Percentiles rank a stretch among this genome's conserved stretches.
These are phyloP conservation scores for Echeneis naucrates DNA, from an alignment of 2,797 vertebrate genomes.

Conservation along the genomic window DNA sequence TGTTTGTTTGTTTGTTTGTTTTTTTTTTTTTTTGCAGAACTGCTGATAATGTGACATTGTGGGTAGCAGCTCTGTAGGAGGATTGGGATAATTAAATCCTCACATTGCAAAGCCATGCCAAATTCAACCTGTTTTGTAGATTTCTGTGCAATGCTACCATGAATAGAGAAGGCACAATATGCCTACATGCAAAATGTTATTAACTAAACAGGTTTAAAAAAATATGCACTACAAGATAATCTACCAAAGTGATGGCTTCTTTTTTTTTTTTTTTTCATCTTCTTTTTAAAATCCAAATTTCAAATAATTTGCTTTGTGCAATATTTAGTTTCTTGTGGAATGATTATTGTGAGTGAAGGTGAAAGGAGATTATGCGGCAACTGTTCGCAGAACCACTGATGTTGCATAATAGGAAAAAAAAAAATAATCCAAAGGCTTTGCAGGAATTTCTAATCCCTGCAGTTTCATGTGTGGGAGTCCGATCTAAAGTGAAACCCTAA, in stretches of 20 bases:
- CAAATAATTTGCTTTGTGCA: constrained; percentile 62
- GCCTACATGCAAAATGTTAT: constrained; percentile 3
- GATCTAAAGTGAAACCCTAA: constrained; percentile 29
- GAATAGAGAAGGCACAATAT: constrained; percentile 18
- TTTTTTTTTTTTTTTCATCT: constrained; percentile 11
- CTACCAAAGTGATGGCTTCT: constrained; percentile 28
- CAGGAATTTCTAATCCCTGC: constrained; percentile 34
- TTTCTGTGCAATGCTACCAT: constrained; percentile 33
- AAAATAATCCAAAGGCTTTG: constrained; percentile 44
- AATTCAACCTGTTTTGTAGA: constrained; percentile 50
- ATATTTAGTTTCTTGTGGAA: constrained; percentile 44
- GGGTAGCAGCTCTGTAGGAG: constrained; percentile 32
- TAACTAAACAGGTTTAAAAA: constrained; percentile 12
- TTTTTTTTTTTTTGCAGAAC: constrained; percentile 25
- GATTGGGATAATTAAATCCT: constrained; percentile 30
- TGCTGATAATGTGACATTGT: constrained; percentile 20
- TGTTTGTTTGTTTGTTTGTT: neutral
- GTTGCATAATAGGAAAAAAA: constrained; percentile 39
- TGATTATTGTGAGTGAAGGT: constrained; percentile 38
- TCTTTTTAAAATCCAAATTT: constrained; percentile 39
- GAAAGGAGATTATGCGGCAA: constrained; percentile 47
- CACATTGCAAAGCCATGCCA: constrained; percentile 60
- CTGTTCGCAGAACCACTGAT: constrained; percentile 37
- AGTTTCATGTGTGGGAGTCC: constrained; percentile 11
- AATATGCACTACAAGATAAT: constrained; percentile 48